These are phyloP conservation scores for Parnassius apollo DNA, from an alignment of 2,888 invertebrate species.

Conservation along the genomic window DNA sequence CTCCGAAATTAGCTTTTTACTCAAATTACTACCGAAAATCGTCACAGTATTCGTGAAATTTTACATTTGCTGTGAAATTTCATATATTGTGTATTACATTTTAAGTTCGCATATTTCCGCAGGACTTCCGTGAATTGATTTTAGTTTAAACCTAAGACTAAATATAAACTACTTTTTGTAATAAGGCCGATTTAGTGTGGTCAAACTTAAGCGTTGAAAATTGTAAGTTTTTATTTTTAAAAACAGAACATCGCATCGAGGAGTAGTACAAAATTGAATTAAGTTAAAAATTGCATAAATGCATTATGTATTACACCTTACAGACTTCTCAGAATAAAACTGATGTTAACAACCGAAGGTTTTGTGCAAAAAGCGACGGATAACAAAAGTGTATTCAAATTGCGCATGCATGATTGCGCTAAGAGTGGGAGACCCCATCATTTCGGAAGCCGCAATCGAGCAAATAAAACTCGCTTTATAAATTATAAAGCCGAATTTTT, in stretches of 20 bases:
- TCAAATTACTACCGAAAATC: slow-evolving; percentile 38
- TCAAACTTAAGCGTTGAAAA: slow-evolving; percentile 27
- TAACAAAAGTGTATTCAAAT: slow-evolving; percentile 55
- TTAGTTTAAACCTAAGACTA: too few relatives aligned
- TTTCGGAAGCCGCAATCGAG: slow-evolving; percentile 57
- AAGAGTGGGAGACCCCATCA: slow-evolving; percentile 61
- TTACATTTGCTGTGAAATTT: too few relatives aligned
- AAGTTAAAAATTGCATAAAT: slow-evolving; percentile 22
- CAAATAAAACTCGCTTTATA: slow-evolving; percentile 49
- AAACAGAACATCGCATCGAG: slow-evolving; percentile 23
- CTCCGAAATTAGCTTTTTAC: slow-evolving; percentile 30
- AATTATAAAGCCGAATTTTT: slow-evolving; percentile 49
- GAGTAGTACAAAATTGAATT: slow-evolving; percentile 37
- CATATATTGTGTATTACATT: too few relatives aligned
- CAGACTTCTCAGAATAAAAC: slow-evolving; percentile 48
- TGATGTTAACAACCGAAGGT: slow-evolving; percentile 44
- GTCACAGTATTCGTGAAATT: too few relatives aligned
- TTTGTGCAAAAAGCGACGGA: slow-evolving; percentile 46
- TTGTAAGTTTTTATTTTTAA: slow-evolving; percentile 33
- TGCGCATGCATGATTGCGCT: slow-evolving; percentile 48
- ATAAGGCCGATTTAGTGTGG: slow-evolving; percentile 17
- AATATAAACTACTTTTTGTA: too few relatives aligned
- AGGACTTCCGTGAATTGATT: too few relatives aligned
- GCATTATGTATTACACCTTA: too few relatives aligned
- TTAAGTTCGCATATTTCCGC: too few relatives aligned